Conservation (phyloP, 2,797 vertebrate species). For the Columba guinea region DNA sequence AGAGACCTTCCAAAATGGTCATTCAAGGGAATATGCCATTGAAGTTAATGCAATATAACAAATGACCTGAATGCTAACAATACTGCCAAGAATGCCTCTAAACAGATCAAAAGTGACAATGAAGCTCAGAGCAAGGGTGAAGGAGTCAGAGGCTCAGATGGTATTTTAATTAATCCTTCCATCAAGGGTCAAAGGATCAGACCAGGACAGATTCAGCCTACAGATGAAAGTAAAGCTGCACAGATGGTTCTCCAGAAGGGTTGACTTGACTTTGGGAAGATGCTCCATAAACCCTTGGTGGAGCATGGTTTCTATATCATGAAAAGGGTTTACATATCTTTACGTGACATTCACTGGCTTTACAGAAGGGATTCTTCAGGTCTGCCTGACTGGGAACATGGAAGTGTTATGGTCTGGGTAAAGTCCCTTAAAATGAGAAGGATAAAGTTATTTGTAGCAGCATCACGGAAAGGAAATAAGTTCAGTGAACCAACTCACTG, state of each 20-base stretch:
- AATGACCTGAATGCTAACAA: constrained; percentile 1
- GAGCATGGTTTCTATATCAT: neutral
- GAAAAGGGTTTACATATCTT: neutral
- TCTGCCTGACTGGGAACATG: neutral
- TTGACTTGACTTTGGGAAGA: constrained; percentile 13
- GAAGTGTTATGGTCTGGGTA: neutral
- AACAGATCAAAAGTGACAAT: constrained; percentile 38
- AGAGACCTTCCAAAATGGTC: neutral
- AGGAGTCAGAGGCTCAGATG: constrained; percentile 27
- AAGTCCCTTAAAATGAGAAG: neutral
- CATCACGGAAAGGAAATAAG: neutral
- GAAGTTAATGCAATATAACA: neutral
- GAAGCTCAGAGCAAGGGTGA: constrained; percentile 8
- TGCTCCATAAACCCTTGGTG: neutral
- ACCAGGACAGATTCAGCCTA: constrained; percentile 8
- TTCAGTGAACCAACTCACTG: neutral
- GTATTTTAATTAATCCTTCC: constrained; percentile 49
- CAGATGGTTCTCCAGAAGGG: constrained; percentile 22
- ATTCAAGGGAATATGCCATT: neutral
- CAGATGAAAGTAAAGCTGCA: constrained; percentile 8
- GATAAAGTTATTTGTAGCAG: neutral
- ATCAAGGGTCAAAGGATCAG: constrained; percentile 34
- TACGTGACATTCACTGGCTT: neutral
- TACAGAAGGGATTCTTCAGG: neutral
- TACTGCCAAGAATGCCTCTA: constrained; percentile 5